Base-by-base conservation (phyloP, 2,888 invertebrate genomes). In the Leucania comma region DNA sequence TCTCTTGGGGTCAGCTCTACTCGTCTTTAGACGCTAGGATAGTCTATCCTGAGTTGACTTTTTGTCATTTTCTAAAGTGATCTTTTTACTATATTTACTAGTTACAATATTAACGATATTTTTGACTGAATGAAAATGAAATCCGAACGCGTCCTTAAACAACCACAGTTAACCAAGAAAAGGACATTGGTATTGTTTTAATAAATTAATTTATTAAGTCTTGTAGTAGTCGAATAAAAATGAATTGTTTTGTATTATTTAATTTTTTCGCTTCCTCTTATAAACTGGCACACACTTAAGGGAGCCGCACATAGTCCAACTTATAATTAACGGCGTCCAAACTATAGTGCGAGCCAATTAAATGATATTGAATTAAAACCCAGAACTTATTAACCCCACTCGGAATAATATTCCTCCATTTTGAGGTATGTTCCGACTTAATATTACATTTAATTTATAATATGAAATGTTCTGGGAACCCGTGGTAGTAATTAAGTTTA, bases 251-350 rank as follows among this genome's bases (percentile, higher is more conserved):
- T 8, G 24, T 2, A 51, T 50, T 50, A 26, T 2, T 50, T 3
- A 42, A 17, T 42, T 20, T 42, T 9, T 12, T 58, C 70, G 75
- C 72, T 70, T 14, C 20, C 57, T 56, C 60, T 35, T 24, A n/a
- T 61, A 73, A 58, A 66, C 79, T 75, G 32, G 51, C 56, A 66
- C 68, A 61, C 70, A 64, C 74, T 71, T 68, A 77, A 46, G 59
- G 38, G 38, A 73, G 35, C 29, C 59, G 32, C 59, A 69, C 69
- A 69, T 65, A 35, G 70, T 64, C 72, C 68, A 81, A 81, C 70
- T 81, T 81, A 88, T 90, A 91, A 91, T 88, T 86, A 91, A 89
- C 88, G 87, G 84, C 78, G 89, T 85, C 88, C 85, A 82, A 87
- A 85, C 87, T 77, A 78, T 75, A 79, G 68, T 70, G 14, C 63